Evolutionary conservation across 1,140 invertebrate species (phyloP), one percentile per base, ranked within the genome.

Genomic region (Micrasema longulum): DNA sequence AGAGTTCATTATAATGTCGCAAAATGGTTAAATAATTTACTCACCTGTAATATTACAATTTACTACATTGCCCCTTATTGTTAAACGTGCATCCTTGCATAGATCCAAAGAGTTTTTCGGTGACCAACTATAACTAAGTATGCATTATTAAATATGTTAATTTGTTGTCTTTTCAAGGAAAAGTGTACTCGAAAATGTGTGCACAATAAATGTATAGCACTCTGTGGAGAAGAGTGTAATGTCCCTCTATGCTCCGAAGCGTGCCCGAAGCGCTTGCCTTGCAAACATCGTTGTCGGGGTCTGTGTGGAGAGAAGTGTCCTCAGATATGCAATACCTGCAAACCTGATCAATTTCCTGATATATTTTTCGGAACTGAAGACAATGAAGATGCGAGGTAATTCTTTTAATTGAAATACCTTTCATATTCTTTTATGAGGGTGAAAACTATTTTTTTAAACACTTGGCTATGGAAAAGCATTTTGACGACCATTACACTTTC

Each of bases 251-350:
- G 90, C 79, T 75, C 81, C 35, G 76, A 85, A 74, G 83, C 85
- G 1, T 91, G 90, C 68, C 4, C 55, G 1, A 79, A 78, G 64
- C 69, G 35, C 31, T 79, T 89, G 23, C 68, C 76, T 12, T 92
- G 90, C 82, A 81, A 83, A 0, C 90, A 92, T 80, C 66, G 73
- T 2, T 92, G 91, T 79, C 83, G 88, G 77, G 91, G 91, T 22
- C 86, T 90, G 57, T 93, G 92, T 81, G 90, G 90, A 11, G 91
- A 93, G 78, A 80, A 83, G 75, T 88, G 87, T 79, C 87, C 83
- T 80, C 85, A 79, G 52, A 70, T 86, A 16, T 89, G 88, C 78
- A 77, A 80, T 3, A 57, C 80, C 52, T 89, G 88, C 77, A 60
- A 80, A 53, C 78, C 81, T 14, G 81, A 83, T 0, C 57, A 80